Evolutionary conservation across 2,113 vertebrate genomes (phyloP).

Genomic region (Pollachius pollachius): DNA sequence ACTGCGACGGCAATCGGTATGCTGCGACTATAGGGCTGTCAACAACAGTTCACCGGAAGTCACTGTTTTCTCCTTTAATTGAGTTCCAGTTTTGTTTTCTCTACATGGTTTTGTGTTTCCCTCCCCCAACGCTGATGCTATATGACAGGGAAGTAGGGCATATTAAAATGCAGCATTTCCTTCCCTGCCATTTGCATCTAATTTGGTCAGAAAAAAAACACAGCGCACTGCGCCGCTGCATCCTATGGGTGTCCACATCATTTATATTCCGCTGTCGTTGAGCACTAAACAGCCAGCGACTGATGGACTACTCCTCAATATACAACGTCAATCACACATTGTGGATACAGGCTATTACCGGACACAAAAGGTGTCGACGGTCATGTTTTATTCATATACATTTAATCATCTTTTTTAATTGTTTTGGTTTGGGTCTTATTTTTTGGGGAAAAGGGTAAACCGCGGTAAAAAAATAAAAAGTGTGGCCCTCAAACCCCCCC

Average conservation of each 20-base stretch:
- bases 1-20: no score
- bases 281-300: constrained; percentile 48
- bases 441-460: no score
- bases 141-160: constrained; percentile 21
- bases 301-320: constrained; percentile 67
- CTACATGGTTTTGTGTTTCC: background rate
- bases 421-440: no score
- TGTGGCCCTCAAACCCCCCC: no score
- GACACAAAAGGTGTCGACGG: constrained; percentile 50
- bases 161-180: constrained; percentile 55
- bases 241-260: constrained; percentile 43
- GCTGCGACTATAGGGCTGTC: no score
- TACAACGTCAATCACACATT: constrained; percentile 70
- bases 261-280: constrained; percentile 58
- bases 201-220: constrained; percentile 31
- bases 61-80: constrained; percentile 31
- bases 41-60: no score
- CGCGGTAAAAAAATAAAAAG: no score
- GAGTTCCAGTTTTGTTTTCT: constrained; percentile 19
- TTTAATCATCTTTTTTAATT: constrained; percentile 54
- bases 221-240: constrained; percentile 15
- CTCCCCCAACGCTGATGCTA: background rate
- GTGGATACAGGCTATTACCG: constrained; percentile 52
- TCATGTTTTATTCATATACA: constrained; percentile 71
- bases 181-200: constrained; percentile 61